These are phyloP conservation scores for Eretmochelys imbricata DNA, from an alignment of 2,113 vertebrate species.

Conservation along the genomic window DNA sequence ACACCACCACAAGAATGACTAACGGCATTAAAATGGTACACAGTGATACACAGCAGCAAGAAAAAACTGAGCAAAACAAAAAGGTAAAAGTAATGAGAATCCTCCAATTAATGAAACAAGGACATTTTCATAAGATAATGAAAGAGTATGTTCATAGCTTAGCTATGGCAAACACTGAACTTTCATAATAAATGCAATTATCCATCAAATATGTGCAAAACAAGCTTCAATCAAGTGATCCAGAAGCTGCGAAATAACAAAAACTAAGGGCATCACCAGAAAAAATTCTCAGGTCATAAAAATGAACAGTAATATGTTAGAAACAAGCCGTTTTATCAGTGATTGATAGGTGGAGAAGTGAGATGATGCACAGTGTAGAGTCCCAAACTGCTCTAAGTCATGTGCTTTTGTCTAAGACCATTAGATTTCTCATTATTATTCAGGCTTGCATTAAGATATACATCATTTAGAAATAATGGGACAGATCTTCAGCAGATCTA, in stretches of 20 bases:
- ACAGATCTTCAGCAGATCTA: not conserved
- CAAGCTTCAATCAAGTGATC: constrained; percentile 32
- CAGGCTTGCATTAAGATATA: not conserved
- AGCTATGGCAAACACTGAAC: not conserved
- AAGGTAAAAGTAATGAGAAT: not conserved
- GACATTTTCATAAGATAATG: not conserved
- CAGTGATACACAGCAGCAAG: not conserved
- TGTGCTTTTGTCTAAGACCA: not conserved
- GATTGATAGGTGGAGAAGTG: constrained; percentile 6
- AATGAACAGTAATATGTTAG: not conserved
- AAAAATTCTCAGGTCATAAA: constrained; percentile 16
- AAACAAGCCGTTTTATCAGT: constrained; percentile 41
- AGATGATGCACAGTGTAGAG: constrained; percentile 19
- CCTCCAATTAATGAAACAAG: not conserved
- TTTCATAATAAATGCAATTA: not conserved
- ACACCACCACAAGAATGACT: not conserved
- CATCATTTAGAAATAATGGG: not conserved
- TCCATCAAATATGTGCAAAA: constrained; percentile 40
- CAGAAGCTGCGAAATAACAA: constrained; percentile 39
- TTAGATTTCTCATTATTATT: not conserved
- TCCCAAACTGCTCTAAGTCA: not conserved
- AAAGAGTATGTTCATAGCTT: not conserved
- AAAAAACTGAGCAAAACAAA: not conserved
- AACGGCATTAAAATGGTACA: not conserved
- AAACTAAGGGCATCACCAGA: not conserved